phyloP scores from a whole-genome alignment of 2,113 vertebrate species.

The Odobenus rosmarus region DNA sequence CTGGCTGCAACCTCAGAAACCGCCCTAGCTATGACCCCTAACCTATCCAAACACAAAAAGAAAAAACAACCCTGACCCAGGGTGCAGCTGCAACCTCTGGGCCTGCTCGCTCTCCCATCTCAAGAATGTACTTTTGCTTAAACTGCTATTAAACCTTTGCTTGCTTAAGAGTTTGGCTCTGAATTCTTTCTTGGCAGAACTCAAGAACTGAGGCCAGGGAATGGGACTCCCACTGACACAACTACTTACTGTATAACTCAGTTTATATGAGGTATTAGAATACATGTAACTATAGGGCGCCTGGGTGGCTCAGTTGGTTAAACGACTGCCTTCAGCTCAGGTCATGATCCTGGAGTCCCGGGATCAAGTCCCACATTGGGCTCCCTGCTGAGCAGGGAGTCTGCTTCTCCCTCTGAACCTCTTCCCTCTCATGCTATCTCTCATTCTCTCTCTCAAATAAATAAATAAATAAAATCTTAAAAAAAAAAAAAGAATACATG shows the following conservation, averaged over 20 bases:
- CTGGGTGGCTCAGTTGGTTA: too few species aligned
- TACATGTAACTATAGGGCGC: neutral
- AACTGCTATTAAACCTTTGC: neutral
- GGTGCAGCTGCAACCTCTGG: neutral
- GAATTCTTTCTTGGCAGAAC: neutral
- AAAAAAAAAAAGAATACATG: neutral
- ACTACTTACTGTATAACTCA: neutral
- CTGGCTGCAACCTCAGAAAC: neutral
- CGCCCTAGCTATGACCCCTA: neutral
- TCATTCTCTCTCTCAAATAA: too few species aligned
- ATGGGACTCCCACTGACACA: neutral
- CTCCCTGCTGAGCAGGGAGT: too few species aligned
- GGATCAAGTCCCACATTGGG: too few species aligned
- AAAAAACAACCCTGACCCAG: neutral
- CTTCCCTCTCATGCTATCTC: too few species aligned
- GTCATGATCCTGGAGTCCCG: too few species aligned
- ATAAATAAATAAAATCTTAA: too few species aligned
- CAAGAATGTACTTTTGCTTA: neutral
- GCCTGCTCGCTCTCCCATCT: neutral
- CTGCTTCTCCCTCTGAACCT: too few species aligned
- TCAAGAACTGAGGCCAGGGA: neutral
- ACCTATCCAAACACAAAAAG: neutral
- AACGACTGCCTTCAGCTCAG: too few species aligned
- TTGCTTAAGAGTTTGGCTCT: neutral
- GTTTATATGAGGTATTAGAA: neutral